Conservation (phyloP, 2,888 invertebrate genomes). For the Caenorhabditis afra region DNA sequence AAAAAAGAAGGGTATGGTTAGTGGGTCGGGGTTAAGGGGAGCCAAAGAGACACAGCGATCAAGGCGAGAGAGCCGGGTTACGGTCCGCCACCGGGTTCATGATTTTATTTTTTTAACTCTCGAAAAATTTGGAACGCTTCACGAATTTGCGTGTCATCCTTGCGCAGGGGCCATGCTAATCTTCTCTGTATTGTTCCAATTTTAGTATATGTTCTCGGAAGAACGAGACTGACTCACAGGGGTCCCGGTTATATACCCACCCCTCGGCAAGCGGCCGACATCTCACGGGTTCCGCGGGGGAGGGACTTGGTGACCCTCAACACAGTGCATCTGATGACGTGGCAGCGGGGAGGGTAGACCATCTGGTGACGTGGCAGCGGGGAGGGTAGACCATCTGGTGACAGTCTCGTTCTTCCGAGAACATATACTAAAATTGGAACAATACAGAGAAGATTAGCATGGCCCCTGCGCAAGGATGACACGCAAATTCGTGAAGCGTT, state of each 20-base stretch:
- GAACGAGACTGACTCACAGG: conserved; percentile 1
- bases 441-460: conserved; percentile 82
- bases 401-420: neutral
- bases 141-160: conserved; percentile 94
- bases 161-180: conserved; percentile 94
- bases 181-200: conserved; percentile 94
- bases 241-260: neutral
- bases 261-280: conserved; percentile 1
- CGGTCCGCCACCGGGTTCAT: no score
- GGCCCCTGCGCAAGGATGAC: conserved; percentile 94
- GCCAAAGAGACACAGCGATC: no score
- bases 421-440: conserved; percentile 6
- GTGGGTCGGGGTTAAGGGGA: no score
- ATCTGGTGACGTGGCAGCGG: no score
- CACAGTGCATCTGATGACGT: no score
- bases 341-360: no score
- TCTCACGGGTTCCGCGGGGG: conserved; percentile 7
- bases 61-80: no score
- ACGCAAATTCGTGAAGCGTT: conserved; percentile 94
- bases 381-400: no score
- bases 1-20: no score
- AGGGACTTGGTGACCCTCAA: no score
- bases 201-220: conserved; percentile 82
- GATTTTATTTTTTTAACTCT: no score
- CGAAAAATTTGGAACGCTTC: conserved; percentile 88